A percentile compares a stretch with the other conserved stretches of the same genome.
phyloP scores from a whole-genome alignment of 2,113 vertebrate species.

The Lynx canadensis region DNA sequence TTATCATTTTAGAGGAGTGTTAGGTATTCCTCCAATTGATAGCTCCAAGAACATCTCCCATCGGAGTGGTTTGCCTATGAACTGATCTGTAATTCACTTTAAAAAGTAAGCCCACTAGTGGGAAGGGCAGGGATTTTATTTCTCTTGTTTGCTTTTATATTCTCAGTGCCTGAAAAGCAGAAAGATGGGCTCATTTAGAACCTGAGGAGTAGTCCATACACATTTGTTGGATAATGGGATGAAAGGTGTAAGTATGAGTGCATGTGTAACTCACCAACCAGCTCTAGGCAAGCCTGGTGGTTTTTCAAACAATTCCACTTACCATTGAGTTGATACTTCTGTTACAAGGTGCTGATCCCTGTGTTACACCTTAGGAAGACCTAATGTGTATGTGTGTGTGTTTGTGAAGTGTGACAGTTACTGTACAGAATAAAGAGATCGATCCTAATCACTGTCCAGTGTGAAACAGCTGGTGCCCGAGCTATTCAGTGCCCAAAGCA shows the following conservation, averaged over 20 bases:
- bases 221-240: background rate
- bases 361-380: background rate
- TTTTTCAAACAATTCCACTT: background rate
- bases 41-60: background rate
- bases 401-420: background rate
- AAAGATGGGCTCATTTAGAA: background rate
- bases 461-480: conserved; percentile 66
- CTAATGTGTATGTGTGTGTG: background rate
- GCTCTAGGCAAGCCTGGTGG: background rate
- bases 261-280: background rate
- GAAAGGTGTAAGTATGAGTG: background rate
- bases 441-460: conserved; percentile 18
- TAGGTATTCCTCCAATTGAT: background rate
- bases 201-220: background rate
- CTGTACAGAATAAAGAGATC: conserved; percentile 27
- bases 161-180: background rate
- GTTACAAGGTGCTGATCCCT: background rate
- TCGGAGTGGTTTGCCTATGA: background rate
- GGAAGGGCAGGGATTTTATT: background rate
- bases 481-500: conserved; percentile 38
- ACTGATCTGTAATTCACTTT: background rate
- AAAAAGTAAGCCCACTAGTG: background rate
- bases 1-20: background rate
- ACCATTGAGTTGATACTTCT: background rate
- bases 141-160: background rate